Base-by-base conservation (phyloP, 2,113 vertebrate genomes). In the Phalacrocorax aristotelis region DNA sequence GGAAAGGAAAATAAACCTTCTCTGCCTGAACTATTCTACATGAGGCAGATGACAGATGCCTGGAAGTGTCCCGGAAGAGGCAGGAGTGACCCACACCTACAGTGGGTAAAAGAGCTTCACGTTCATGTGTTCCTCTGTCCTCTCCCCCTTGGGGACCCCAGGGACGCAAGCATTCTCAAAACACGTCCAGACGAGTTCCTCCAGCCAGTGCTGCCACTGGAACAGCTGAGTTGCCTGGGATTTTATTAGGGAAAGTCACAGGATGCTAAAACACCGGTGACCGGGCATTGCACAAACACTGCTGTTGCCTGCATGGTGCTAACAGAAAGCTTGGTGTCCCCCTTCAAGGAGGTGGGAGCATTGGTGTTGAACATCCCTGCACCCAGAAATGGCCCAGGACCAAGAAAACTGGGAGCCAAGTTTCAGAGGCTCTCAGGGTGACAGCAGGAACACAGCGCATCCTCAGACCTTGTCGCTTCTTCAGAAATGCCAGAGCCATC, bases 1-100 rank as follows among this genome's bases (percentile, higher is more conserved):
- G 30, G 78, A 93, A 91, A 91, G 95, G 89, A 86, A 93, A 96
- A 95, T 69, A 90, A 95, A 93, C 77, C 62, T 60, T 7, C 72
- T n/a, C 83, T 71, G 40, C 34, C 64, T 3, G 10, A 49, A 51
- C 4, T 27, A 2, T 25, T 65, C 29, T 27, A 2, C 0, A 0
- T 15, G 64, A 93, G 83, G 76, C 20, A 25, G 92, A 32, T 87
- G 94, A 82, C 10, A 17, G 55, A 55, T 58, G 42, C 36, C 44
- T 68, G 85, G 82, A 85, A 36, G 14, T n/a, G 51, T 70, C 42
- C 55, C 77, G 58, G 68, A 36, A 83, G 54, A 57, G 23, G 74
- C 13, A 23, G 46, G 52, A 65, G 25, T 48, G 82, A 90, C 69
- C 58, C 78, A 66, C 1, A n/a, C 17, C 29, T 27, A 0, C 0